Evolutionary conservation across 2,888 invertebrate genomes (phyloP).

Genomic region (Arge pagana): DNA sequence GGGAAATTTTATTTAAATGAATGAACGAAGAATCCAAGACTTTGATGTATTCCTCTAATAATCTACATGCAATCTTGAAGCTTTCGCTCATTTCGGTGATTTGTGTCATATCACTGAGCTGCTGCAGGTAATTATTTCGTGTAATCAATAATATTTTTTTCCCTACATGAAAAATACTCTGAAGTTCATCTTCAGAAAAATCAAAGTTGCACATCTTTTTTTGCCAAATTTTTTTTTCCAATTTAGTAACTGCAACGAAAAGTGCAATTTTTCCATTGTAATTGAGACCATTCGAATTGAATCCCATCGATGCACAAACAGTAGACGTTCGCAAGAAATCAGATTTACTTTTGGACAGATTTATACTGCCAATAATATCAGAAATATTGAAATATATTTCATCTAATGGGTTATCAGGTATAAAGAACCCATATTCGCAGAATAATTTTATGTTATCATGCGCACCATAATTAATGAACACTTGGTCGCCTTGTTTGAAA

Average conservation of each 20-base stretch:
- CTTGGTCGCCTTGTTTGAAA: constrained; percentile 70
- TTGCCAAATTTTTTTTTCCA: constrained; percentile 33
- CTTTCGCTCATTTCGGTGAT: constrained; percentile 33
- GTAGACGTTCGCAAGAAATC: constrained; percentile 68
- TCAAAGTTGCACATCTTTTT: constrained; percentile 42
- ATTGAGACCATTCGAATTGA: constrained; percentile 67
- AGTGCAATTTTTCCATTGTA: constrained; percentile 64
- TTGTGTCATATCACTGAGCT: constrained; percentile 37
- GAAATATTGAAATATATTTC: constrained; percentile 66
- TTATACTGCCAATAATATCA: constrained; percentile 60
- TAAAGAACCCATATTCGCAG: constrained; percentile 85
- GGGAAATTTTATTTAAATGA: too few relatives aligned
- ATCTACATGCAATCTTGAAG: constrained; percentile 40
- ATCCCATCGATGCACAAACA: constrained; percentile 67
- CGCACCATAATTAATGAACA: constrained; percentile 88
- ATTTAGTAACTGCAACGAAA: constrained; percentile 39
- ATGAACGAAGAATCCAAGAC: constrained; percentile 33
- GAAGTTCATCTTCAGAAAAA: constrained; percentile 37
- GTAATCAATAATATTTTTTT: constrained; percentile 37
- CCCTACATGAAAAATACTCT: constrained; percentile 32
- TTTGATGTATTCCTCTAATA: constrained; percentile 41
- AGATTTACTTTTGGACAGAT: constrained; percentile 56
- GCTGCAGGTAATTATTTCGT: too few relatives aligned
- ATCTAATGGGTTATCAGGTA: constrained; percentile 72
- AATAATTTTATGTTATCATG: constrained; percentile 82